These are phyloP conservation scores for Atrichornis clamosus DNA, from an alignment of 2,113 vertebrate species.

Conservation along the genomic window DNA sequence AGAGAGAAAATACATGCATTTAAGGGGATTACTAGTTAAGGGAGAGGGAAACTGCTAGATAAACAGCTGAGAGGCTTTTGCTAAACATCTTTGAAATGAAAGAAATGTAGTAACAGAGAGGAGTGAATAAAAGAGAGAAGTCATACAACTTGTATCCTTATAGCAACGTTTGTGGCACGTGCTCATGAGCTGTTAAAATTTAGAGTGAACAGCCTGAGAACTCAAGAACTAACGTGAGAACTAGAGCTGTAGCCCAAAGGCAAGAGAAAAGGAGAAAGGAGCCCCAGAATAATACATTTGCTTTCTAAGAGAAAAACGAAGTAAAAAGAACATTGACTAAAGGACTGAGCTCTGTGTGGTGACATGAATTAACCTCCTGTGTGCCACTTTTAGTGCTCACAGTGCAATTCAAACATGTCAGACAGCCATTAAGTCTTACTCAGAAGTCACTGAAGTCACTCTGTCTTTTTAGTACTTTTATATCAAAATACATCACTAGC, in stretches of 20 bases:
- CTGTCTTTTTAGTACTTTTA: neutral
- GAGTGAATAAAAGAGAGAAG: neutral
- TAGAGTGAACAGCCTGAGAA: neutral
- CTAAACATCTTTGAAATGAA: neutral
- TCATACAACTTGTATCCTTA: neutral
- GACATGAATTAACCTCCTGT: neutral
- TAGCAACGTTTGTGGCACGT: neutral
- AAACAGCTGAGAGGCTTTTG: neutral
- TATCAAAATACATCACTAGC: neutral
- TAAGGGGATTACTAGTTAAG: neutral
- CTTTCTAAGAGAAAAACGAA: neutral
- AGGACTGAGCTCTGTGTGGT: neutral
- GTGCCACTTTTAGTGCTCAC: neutral
- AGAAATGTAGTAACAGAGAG: neutral
- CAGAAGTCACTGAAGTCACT: neutral
- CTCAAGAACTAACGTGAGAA: neutral
- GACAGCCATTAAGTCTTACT: neutral
- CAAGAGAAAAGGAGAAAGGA: neutral
- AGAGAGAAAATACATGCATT: neutral
- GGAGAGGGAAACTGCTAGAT: neutral
- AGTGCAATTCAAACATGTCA: neutral
- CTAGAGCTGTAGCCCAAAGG: neutral
- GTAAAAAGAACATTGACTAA: neutral
- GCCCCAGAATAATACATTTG: neutral
- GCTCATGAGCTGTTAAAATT: neutral